Percentiles rank a stretch among this genome's conserved stretches.
Evolutionary conservation across 2,888 invertebrate species (phyloP).

Genomic region (Diarsia dahlii): DNA sequence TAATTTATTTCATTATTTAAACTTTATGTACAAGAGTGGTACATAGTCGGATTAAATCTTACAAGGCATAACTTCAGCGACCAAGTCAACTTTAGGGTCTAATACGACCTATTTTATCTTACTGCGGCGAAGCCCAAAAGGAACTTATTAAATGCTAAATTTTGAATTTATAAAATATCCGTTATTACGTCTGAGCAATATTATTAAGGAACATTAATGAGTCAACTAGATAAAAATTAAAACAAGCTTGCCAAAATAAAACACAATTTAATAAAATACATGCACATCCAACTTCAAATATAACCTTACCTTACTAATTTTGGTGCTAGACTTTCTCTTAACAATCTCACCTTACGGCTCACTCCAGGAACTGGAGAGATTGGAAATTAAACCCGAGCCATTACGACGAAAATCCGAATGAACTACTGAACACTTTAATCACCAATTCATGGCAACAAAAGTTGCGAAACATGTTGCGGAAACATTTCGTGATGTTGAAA

Average conservation of each 20-base stretch:
- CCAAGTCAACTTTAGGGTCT: too few relatives aligned
- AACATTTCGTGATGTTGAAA: not conserved
- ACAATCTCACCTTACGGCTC: slow-evolving; percentile 78
- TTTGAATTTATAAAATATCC: not conserved
- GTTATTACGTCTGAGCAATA: not conserved
- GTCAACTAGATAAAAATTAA: not conserved
- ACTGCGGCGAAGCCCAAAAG: too few relatives aligned
- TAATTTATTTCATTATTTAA: too few relatives aligned
- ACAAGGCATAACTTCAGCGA: too few relatives aligned
- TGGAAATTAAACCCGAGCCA: slow-evolving; percentile 88
- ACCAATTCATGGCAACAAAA: not conserved
- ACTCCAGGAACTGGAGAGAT: slow-evolving; percentile 87
- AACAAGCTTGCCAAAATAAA: not conserved
- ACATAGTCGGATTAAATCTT: too few relatives aligned
- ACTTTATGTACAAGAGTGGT: too few relatives aligned
- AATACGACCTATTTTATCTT: too few relatives aligned
- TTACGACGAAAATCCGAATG: slow-evolving; percentile 77
- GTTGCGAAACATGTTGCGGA: not conserved
- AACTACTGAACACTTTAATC: not conserved
- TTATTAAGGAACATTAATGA: not conserved
- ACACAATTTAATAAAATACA: not conserved
- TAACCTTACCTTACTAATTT: not conserved
- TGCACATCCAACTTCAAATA: not conserved
- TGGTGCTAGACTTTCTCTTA: not conserved
- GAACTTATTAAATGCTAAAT: too few relatives aligned